Conservation (phyloP, 2,113 vertebrate species). For the Cavia porcellus region DNA sequence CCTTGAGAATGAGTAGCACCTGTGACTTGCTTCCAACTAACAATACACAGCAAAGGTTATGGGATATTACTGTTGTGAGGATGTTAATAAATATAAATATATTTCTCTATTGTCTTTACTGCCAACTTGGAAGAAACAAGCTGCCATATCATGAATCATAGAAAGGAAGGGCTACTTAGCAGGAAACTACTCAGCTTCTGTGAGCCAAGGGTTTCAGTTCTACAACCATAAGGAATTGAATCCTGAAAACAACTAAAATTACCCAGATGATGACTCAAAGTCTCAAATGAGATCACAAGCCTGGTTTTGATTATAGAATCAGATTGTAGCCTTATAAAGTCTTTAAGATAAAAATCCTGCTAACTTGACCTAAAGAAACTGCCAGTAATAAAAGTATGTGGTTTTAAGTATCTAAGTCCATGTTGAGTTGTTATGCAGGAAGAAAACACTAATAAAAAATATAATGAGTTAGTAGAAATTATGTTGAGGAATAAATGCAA, state of each 20-base stretch:
- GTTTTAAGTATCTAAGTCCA: background rate
- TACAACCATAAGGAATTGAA: background rate
- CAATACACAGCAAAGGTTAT: background rate
- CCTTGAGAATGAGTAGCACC: background rate
- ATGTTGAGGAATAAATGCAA: background rate
- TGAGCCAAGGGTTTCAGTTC: background rate
- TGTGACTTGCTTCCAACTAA: background rate
- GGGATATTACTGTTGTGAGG: background rate
- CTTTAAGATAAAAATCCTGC: background rate
- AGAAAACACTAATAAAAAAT: background rate
- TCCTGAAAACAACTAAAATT: background rate
- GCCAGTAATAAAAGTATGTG: background rate
- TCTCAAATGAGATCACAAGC: background rate
- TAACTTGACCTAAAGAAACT: background rate
- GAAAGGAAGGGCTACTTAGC: background rate
- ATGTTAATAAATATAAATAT: background rate
- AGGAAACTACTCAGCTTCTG: background rate
- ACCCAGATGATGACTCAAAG: background rate
- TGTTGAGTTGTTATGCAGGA: background rate
- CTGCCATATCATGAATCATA: background rate
- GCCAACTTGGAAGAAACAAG: background rate
- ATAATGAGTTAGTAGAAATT: background rate
- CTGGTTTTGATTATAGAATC: background rate
- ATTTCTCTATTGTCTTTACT: background rate
- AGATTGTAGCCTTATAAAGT: background rate